Base-by-base conservation (phyloP, 2,797 vertebrate species). In the Linurgus olivaceus region DNA sequence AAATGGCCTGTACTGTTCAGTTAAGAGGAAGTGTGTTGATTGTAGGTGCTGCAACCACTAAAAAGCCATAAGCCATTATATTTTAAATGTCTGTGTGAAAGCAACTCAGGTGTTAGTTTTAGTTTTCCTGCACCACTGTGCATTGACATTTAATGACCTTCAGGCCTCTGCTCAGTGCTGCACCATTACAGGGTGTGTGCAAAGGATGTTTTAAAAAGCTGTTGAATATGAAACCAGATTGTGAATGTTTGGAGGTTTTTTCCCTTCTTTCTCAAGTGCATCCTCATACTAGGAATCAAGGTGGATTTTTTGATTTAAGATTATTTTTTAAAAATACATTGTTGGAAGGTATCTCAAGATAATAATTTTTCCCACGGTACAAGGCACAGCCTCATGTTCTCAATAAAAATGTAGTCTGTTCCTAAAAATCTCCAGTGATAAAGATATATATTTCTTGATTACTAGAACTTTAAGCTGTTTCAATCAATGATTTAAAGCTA, bases 21-120 rank as follows among this genome's bases (percentile, higher is more conserved):
- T 92, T 85, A 95, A 86, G 76, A 97, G 65, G 57, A 95, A 51
- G 57, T 81, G 67, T 89, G 58, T 84, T 94, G 86, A 72, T 57
- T 92, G 57, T 96, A 85, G 72, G 67, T 86, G 84, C 45, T 63
- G 58, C 71, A 95, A 66, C 59, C 31, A 28, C 91, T 91, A 42
- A 91, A 65, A 91, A 93, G 94, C 93, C 93, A 88, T 79, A 94
- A 96, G 73, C 72, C 48, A 42, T 92, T 91, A 75, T 89, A n/a
- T 78, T 92, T 94, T 75, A 93, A 94, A 90, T 88, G 42, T 76
- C 72, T 85, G 29, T 93, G 82, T 95, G 50, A 94, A 94, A 90
- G 57, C 65, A 88, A 58, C 91, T 85, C 61, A 88, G 71, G 57
- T 82, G 77, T 88, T 90, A 75, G 91, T 81, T 62, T 92, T 70